These are phyloP conservation scores for Trachythela sp. DNA, from an alignment of 64 coral and sea anemone species.

Conservation along the genomic window DNA sequence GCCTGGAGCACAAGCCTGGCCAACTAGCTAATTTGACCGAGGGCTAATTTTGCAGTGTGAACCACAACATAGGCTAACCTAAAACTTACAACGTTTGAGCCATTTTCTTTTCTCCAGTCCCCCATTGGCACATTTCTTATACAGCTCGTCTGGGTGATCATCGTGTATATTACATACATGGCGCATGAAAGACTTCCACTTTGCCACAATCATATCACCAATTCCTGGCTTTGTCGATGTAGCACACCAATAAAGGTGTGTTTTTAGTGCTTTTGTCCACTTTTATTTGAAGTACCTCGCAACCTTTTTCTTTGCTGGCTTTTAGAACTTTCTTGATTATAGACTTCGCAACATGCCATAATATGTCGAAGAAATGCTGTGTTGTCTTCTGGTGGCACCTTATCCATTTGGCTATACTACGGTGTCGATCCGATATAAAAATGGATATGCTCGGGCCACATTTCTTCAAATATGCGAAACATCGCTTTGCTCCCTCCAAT, in stretches of 20 bases:
- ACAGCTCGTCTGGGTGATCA: background rate
- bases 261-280: slow-evolving; percentile 7
- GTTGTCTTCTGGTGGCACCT: background rate
- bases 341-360: background rate
- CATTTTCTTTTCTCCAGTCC: slow-evolving; percentile 27
- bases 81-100: slow-evolving; percentile 35
- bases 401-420: background rate
- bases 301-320: background rate
- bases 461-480: background rate
- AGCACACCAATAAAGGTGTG: slow-evolving; percentile 28
- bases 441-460: background rate
- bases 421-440: background rate
- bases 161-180: slow-evolving; percentile 31
- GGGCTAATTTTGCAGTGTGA: too few relatives aligned
- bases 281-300: background rate
- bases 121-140: slow-evolving; percentile 27
- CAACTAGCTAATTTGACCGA: too few relatives aligned
- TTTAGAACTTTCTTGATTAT: background rate
- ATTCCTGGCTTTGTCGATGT: slow-evolving; percentile 10
- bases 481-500: background rate
- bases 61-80: too few relatives aligned
- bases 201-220: slow-evolving; percentile 36
- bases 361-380: background rate
- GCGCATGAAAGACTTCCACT: slow-evolving; percentile 35
- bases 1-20: too few relatives aligned